Conservation (phyloP, 2,888 invertebrate genomes). For the Thera britannica region DNA sequence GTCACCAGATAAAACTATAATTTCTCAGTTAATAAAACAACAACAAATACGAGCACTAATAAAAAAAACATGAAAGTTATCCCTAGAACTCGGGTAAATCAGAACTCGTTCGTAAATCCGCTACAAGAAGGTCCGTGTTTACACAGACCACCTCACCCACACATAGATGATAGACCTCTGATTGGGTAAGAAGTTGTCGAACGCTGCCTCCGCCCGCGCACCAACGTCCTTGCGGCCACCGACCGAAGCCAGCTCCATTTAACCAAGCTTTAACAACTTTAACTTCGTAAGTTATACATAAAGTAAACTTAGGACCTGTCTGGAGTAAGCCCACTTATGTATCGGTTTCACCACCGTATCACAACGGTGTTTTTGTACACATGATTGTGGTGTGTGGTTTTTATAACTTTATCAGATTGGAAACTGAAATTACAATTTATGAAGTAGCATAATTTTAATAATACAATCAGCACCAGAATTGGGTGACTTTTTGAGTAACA, state of each 20-base stretch:
- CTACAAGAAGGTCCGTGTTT: slow-evolving; percentile 53
- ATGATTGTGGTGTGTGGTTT: slow-evolving; percentile 23
- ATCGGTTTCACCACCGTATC: slow-evolving; percentile 35
- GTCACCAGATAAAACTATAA: no score
- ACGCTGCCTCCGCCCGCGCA: slow-evolving; percentile 77
- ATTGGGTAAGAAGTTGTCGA: slow-evolving; percentile 67
- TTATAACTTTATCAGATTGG: slow-evolving; percentile 26
- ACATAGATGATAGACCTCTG: slow-evolving; percentile 23
- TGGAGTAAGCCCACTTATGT: slow-evolving; percentile 25
- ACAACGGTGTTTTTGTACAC: slow-evolving; percentile 25
- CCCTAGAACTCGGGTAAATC: slow-evolving; percentile 27
- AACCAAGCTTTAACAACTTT: slow-evolving; percentile 34
- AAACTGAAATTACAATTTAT: slow-evolving; percentile 10
- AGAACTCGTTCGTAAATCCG: slow-evolving; percentile 40
- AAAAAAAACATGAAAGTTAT: slow-evolving; percentile 12
- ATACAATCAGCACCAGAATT: no score
- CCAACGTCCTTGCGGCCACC: slow-evolving; percentile 82
- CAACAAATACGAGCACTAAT: not conserved
- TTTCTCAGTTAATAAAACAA: no score
- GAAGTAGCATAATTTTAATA: not conserved
- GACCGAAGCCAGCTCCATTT: slow-evolving; percentile 67
- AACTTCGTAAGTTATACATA: slow-evolving; percentile 33
- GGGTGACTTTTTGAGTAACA: not conserved
- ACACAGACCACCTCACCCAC: slow-evolving; percentile 47
- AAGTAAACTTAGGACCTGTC: slow-evolving; percentile 32